phyloP scores from a whole-genome alignment of 2,888 invertebrate species.

The Cheilosia scutellata region DNA sequence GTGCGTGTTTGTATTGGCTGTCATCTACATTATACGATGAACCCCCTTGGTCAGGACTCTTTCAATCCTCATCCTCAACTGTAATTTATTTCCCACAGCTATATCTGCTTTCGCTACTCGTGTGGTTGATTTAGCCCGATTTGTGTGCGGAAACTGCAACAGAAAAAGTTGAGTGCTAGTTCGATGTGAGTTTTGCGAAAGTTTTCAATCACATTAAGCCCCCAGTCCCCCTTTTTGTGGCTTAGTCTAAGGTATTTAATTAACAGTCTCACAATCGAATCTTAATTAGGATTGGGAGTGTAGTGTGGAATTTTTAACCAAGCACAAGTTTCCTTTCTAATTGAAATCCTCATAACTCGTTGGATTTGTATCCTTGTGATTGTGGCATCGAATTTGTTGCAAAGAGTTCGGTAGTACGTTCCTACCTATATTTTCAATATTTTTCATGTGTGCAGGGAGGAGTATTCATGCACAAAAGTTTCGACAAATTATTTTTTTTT shows the following conservation, averaged over 20 bases:
- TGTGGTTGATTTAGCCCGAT: constrained; percentile 43
- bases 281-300: constrained; percentile 44
- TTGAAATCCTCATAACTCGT: constrained; percentile 62
- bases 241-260: constrained; percentile 65
- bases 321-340: constrained; percentile 56
- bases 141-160: constrained; percentile 52
- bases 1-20: constrained; percentile 12
- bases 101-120: constrained; percentile 2
- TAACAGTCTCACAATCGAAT: constrained; percentile 61
- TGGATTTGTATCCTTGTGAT: background rate
- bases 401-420: constrained; percentile 37
- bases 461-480: background rate
- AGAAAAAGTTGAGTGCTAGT: constrained; percentile 54
- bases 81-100: constrained; percentile 50
- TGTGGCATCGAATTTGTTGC: constrained; percentile 45
- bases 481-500: constrained; percentile 28
- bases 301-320: background rate
- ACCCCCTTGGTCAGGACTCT: constrained; percentile 11
- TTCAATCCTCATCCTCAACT: constrained; percentile 9
- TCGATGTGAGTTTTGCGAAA: constrained; percentile 48
- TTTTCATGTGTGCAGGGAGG: background rate
- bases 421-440: background rate
- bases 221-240: background rate
- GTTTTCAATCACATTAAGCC: constrained; percentile 64
- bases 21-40: constrained; percentile 10